Base-by-base conservation (phyloP, 2,113 vertebrate genomes). In the Lycaon pictus region DNA sequence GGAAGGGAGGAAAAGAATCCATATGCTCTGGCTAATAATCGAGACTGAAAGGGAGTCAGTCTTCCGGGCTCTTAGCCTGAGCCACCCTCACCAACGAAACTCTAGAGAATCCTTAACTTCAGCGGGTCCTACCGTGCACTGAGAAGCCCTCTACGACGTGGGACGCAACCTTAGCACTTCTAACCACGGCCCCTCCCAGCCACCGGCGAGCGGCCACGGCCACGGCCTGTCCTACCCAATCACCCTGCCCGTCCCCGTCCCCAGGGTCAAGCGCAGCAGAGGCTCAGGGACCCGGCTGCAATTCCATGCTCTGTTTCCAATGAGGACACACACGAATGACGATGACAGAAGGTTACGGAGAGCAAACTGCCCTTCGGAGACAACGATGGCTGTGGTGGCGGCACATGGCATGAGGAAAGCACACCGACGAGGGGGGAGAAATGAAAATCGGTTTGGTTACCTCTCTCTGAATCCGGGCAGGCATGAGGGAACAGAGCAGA, bases 381-480 rank as follows among this genome's bases (percentile, higher is more conserved):
- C 71, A 76, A 32, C 0, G 63, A 65, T 32, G 43, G 90, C 53
- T 20, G 74, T 86, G 82, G 96, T 4, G 84, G 82, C 85, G 96
- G 91, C 29, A 62, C 16, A 90, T 0, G 92, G 74, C 94, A 92
- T 77, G 93, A 76, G 85, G 80, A 67, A 92, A 97, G 97, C 93
- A 4, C 95, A 97, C 10, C 84, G 19, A 43, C 55, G 60, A 55
- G 62, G 96, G 95, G 5, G 27, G 84, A 97, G 94, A 98, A 98
- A 94, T 0, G 27, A 98, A 98, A 98, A 76, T 69, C 1, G 3
- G 96, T 60, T 1, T 1, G 92, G 98, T 99, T 99, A 99, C 99
- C 99, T 99, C 99, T 99, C 99, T 99, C 99, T 99, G 99, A 98
- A 93, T 99, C 99, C 99, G 71, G 97, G 99, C 93, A 98, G 98